These are phyloP conservation scores for Rhincodon typus DNA, from an alignment of 2,797 vertebrate genomes.

Conservation along the genomic window DNA sequence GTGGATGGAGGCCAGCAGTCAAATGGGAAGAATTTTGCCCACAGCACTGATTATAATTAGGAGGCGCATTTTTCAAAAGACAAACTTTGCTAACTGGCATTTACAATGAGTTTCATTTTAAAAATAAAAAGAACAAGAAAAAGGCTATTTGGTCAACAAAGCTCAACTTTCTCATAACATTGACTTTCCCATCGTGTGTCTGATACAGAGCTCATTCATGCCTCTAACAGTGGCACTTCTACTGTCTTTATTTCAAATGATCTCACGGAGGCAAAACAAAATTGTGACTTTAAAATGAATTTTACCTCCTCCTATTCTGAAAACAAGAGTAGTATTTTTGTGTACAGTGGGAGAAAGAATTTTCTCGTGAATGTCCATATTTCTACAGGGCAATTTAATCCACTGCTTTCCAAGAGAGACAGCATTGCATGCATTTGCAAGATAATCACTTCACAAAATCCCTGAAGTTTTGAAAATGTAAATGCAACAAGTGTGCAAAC, in stretches of 20 bases:
- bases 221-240: background rate
- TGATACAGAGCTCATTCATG: background rate
- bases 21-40: constrained; percentile 24
- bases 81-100: background rate
- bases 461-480: background rate
- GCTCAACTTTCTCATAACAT: background rate
- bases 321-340: background rate
- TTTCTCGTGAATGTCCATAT: background rate
- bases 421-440: background rate
- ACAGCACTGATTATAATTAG: constrained; percentile 23
- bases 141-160: background rate
- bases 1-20: constrained; percentile 12
- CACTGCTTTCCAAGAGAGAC: background rate
- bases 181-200: background rate
- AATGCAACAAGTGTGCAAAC: background rate
- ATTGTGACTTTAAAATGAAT: background rate
- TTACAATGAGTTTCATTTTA: background rate
- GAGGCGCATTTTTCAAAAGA: constrained; percentile 30
- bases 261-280: background rate
- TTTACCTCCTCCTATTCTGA: background rate
- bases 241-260: background rate
- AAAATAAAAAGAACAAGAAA: background rate
- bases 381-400: background rate
- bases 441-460: background rate
- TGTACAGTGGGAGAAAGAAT: background rate